Evolutionary conservation across 2,797 vertebrate genomes (phyloP), one percentile per base, ranked within the genome.

Genomic region (Delichon dasypus): DNA sequence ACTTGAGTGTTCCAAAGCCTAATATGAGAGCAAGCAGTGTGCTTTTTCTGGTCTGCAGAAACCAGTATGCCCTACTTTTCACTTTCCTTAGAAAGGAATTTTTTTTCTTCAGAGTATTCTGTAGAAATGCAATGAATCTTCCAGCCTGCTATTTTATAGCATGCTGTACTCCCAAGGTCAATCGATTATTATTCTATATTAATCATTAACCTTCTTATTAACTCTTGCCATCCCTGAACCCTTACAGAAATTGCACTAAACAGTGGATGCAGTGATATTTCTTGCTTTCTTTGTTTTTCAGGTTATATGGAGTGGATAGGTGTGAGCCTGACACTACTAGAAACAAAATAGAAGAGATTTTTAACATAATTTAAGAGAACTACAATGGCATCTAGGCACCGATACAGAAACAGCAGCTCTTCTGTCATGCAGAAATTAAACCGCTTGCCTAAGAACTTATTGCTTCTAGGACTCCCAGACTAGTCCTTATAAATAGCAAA

Each of bases 401-500:
- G 1, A 34, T 79, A 83, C 61, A 80, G 65, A 94, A 91, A 76
- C 51, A 89, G 66, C 22, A 93, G 34, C 36, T 89, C 73, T 87
- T 95, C 74, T 61, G 57, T 70, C 42, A 15, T 40, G 67, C 71
- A 96, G 90, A 96, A 96, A 85, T 95, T 76, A 95, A 95, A 97
- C 77, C 5, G 9, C 89, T 95, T 97, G 92, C 88, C 86, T 87
- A 89, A 88, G 94, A 91, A 93, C 84, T 96, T 95, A 87, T 7
- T 85, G 80, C 87, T 95, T 93, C 93, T 97, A 89, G 95, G 96
- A 95, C 95, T 97, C 95, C 94, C 85, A 88, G 90, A 93, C 93
- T 74, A 88, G 95, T 90, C 78, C 90, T 96, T 98, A 97, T 98
- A 97, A 97, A 97, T 97, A 98, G 93, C 84, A 89, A 96, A 85